Percentiles rank a stretch among this genome's conserved stretches.
These are phyloP conservation scores for Drosophila mimica DNA, from an alignment of 2,888 invertebrate genomes.

Conservation along the genomic window DNA sequence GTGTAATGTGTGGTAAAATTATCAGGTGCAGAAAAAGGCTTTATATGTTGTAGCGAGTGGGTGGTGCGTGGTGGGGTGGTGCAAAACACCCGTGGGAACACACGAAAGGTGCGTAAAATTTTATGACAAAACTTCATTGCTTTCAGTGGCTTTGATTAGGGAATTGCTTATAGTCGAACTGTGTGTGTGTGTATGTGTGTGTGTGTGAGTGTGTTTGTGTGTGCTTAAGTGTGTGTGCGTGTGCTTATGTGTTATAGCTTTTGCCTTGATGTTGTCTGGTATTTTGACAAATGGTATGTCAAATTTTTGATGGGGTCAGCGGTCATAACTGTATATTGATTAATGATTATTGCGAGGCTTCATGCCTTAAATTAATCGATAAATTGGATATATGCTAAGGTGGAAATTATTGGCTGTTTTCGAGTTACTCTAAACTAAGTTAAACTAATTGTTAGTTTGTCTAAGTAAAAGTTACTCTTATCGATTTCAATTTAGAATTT, in stretches of 20 bases:
- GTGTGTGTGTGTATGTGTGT: constrained; percentile 4
- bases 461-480: not conserved
- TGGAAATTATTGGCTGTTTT: not conserved
- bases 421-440: not conserved
- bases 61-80: not conserved
- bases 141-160: constrained; percentile 65
- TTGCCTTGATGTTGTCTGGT: constrained; percentile 45
- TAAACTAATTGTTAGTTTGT: not conserved
- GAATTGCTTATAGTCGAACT: constrained; percentile 39
- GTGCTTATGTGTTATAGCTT: not conserved
- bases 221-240: constrained; percentile 10
- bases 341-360: constrained; percentile 34
- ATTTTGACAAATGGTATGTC: constrained; percentile 57
- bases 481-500: not conserved
- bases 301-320: constrained; percentile 36
- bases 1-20: constrained; percentile 53
- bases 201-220: constrained; percentile 14
- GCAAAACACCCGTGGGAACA: constrained; percentile 31
- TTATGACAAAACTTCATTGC: constrained; percentile 69
- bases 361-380: constrained; percentile 35
- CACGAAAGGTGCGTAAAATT: constrained; percentile 70
- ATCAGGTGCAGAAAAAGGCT: constrained; percentile 61
- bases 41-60: constrained; percentile 5
- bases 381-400: not conserved
- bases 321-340: constrained; percentile 36